phyloP scores from a whole-genome alignment of 2,888 invertebrate genomes.

The Holacanthella duospinosa region DNA sequence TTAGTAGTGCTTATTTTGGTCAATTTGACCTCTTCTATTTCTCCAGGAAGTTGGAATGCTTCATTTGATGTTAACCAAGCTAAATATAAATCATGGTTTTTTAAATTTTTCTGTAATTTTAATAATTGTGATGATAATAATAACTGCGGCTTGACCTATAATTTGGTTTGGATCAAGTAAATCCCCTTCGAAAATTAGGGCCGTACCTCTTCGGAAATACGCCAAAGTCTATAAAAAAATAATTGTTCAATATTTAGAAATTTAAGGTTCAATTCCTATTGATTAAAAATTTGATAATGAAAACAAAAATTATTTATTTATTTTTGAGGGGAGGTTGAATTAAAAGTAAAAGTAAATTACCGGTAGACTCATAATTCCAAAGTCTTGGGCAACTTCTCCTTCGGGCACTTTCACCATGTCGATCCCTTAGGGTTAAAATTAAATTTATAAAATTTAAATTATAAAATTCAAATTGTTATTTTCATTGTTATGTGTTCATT shows the following conservation, averaged over 20 bases:
- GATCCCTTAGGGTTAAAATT: too few species aligned
- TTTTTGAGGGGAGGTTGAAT: constrained; percentile 70
- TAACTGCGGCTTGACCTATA: constrained; percentile 49
- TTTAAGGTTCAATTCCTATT: too few species aligned
- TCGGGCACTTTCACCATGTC: constrained; percentile 88
- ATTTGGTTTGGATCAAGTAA: constrained; percentile 74
- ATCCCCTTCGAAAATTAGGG: constrained; percentile 78
- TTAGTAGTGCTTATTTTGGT: background rate
- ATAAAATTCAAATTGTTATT: background rate
- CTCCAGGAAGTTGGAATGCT: constrained; percentile 88
- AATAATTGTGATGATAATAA: too few species aligned
- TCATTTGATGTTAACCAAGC: constrained; percentile 83
- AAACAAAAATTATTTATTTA: constrained; percentile 44
- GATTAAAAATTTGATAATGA: background rate
- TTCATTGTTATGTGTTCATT: too few species aligned
- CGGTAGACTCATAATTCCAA: constrained; percentile 74
- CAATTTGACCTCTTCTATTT: constrained; percentile 91
- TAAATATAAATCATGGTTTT: background rate
- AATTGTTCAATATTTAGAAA: too few species aligned
- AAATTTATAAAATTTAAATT: constrained; percentile 6
- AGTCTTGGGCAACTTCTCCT: constrained; percentile 66
- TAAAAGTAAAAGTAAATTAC: constrained; percentile 72
- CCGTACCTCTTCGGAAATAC: constrained; percentile 72
- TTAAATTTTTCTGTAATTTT: background rate
- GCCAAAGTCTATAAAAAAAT: too few species aligned